Evolutionary conservation across 2,113 vertebrate species (phyloP).

Genomic region (Rhizomys pruinosus): DNA sequence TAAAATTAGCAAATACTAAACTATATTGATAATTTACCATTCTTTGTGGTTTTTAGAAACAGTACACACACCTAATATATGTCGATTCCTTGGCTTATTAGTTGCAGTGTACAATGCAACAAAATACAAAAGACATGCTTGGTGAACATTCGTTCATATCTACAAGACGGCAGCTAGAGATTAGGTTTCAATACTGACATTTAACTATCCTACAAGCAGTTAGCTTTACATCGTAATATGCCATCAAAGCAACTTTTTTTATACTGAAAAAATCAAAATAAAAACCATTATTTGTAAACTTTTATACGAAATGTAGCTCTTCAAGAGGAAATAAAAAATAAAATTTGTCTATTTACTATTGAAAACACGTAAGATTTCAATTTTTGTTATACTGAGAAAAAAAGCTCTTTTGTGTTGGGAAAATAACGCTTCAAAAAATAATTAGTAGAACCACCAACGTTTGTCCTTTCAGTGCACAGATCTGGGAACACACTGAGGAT

Average conservation of each 20-base stretch:
- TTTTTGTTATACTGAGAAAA: too few relatives aligned
- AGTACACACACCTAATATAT: slow-evolving; percentile 89
- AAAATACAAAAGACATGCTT: slow-evolving; percentile 92
- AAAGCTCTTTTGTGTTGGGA: too few relatives aligned
- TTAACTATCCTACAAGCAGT: slow-evolving; percentile 93
- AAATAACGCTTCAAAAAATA: too few relatives aligned
- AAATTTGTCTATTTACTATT: too few relatives aligned
- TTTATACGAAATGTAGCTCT: too few relatives aligned
- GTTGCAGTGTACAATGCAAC: slow-evolving; percentile 91
- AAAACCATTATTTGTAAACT: too few relatives aligned
- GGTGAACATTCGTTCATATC: slow-evolving; percentile 90
- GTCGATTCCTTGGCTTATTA: slow-evolving; percentile 92
- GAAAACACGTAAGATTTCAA: too few relatives aligned
- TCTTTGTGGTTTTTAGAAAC: slow-evolving; percentile 92
- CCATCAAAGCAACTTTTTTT: slow-evolving; percentile 87
- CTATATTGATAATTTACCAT: slow-evolving; percentile 90
- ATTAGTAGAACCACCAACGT: too few relatives aligned
- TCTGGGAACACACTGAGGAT: too few relatives aligned
- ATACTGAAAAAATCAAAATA: too few relatives aligned
- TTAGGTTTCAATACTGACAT: slow-evolving; percentile 92
- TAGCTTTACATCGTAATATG: slow-evolving; percentile 88
- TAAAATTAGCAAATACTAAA: slow-evolving; percentile 98
- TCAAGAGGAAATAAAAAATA: too few relatives aligned
- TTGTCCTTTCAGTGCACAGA: too few relatives aligned
- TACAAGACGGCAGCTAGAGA: slow-evolving; percentile 90